phyloP scores from a whole-genome alignment of 2,113 vertebrate genomes.

The Nansenia antarctica region DNA sequence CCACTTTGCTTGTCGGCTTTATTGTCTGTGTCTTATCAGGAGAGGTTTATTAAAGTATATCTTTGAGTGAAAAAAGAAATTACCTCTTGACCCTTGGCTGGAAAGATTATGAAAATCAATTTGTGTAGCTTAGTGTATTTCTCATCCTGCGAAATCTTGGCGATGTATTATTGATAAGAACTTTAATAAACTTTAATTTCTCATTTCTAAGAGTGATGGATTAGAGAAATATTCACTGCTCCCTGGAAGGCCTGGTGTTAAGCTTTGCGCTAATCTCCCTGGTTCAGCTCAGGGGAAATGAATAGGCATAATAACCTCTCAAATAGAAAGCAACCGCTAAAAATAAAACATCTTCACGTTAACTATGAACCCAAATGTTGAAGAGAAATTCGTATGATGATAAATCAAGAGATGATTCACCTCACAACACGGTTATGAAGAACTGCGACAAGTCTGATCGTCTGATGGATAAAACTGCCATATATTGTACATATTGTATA shows the following conservation, averaged over 20 bases:
- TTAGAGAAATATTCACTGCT: background rate
- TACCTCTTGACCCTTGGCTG: background rate
- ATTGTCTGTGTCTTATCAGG: background rate
- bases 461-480: no score
- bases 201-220: background rate
- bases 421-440: no score
- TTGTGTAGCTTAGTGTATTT: background rate
- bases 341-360: background rate
- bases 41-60: background rate
- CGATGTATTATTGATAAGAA: background rate
- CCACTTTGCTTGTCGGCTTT: background rate
- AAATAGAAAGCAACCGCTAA: background rate
- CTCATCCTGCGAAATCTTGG: background rate
- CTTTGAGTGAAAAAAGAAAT: background rate
- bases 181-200: background rate
- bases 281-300: background rate
- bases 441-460: no score
- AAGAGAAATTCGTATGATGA: background rate
- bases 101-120: slow-evolving; percentile 10
- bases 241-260: background rate
- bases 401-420: background rate
- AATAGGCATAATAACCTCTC: background rate
- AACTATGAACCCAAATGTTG: background rate
- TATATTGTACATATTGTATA: no score
- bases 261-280: background rate